phyloP scores from a whole-genome alignment of 2,113 vertebrate genomes.

The Apteryx owenii region DNA sequence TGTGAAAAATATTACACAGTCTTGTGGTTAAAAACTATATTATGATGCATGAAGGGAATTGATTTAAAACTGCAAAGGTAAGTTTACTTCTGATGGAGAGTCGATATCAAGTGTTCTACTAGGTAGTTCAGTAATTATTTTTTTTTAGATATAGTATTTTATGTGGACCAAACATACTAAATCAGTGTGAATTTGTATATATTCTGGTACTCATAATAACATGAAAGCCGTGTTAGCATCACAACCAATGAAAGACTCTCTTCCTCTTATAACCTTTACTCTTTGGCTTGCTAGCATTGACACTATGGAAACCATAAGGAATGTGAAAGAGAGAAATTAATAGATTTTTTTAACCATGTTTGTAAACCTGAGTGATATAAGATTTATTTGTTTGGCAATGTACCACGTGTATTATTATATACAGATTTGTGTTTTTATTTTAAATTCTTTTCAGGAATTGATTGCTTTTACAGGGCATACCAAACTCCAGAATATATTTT shows the following conservation, averaged over 20 bases:
- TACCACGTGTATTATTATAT: constrained; percentile 11
- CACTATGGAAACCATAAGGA: constrained; percentile 1
- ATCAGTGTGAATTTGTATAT: background rate
- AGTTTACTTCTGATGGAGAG: background rate
- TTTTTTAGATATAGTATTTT: background rate
- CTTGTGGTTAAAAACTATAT: background rate
- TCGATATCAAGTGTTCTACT: background rate
- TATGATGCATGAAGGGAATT: background rate
- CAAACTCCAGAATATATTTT: constrained; percentile 44
- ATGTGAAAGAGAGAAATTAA: constrained; percentile 5
- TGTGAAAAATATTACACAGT: background rate
- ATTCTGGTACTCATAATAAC: background rate
- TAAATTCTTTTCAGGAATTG: constrained; percentile 18
- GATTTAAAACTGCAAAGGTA: background rate
- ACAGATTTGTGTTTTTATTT: constrained; percentile 40
- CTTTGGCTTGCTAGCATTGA: background rate
- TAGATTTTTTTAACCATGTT: constrained; percentile 31
- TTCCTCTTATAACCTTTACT: background rate
- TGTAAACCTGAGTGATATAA: constrained; percentile 48
- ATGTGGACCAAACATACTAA: background rate
- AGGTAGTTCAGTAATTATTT: background rate
- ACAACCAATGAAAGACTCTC: background rate
- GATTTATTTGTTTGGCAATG: constrained; percentile 56
- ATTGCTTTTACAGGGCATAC: constrained; percentile 15
- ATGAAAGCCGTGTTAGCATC: background rate